Conservation (phyloP, 2,113 vertebrate genomes). For the Zapornia atra region DNA sequence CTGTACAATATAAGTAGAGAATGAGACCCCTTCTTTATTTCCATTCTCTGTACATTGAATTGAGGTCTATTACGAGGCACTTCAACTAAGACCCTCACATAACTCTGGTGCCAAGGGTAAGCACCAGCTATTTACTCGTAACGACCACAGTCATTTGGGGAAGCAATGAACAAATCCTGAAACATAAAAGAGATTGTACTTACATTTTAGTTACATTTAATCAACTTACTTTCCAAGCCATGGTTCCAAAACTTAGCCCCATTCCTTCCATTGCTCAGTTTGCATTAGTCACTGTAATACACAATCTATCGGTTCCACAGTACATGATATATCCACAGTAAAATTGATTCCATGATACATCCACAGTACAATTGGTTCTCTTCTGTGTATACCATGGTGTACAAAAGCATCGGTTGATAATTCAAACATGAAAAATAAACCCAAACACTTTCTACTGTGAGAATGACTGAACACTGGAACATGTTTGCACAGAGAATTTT, state of each 20-base stretch:
- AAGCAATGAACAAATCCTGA: background rate
- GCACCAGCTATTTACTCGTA: background rate
- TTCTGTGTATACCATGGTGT: background rate
- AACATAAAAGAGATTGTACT: background rate
- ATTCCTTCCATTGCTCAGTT: background rate
- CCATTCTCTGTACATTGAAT: background rate
- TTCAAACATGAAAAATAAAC: background rate
- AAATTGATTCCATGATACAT: background rate
- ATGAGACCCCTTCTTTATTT: background rate
- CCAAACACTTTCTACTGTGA: background rate
- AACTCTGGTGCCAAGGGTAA: background rate
- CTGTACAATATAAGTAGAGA: fast-evolving
- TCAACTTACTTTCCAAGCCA: background rate
- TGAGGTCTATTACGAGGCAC: background rate
- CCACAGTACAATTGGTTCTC: background rate
- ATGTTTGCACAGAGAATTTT: background rate
- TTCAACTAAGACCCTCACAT: background rate
- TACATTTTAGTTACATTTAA: background rate
- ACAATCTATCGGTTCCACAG: background rate
- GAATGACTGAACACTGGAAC: background rate
- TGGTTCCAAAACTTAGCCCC: background rate
- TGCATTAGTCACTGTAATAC: background rate
- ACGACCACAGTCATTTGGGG: background rate
- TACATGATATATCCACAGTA: background rate
- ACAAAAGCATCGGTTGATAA: background rate